These are phyloP conservation scores for Nasua narica DNA, from an alignment of 2,797 vertebrate genomes.

Conservation along the genomic window DNA sequence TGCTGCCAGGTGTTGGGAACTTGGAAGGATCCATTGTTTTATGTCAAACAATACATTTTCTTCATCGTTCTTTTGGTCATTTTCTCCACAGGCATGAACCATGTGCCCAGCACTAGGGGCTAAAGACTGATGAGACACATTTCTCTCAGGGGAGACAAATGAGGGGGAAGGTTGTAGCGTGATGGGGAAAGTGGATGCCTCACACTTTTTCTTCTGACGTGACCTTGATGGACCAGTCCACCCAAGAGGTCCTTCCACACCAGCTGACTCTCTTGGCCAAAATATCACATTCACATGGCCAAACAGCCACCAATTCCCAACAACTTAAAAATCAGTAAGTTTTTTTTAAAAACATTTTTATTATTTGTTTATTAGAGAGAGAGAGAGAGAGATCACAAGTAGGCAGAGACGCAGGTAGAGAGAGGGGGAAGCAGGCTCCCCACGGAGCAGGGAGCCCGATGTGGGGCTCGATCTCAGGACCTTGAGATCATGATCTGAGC, in stretches of 20 bases:
- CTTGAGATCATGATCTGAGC: too few species aligned
- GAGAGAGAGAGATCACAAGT: too few species aligned
- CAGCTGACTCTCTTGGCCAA: neutral
- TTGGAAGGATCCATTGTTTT: neutral
- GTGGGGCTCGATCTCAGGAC: too few species aligned
- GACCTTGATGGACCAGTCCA: neutral
- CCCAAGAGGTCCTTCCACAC: neutral
- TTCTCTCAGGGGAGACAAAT: neutral
- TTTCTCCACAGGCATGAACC: neutral
- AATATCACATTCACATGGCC: neutral
- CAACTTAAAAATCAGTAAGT: neutral
- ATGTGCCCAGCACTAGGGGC: neutral
- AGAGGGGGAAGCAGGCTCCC: too few species aligned
- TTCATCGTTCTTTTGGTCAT: neutral
- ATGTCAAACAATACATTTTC: neutral
- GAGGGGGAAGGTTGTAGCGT: neutral
- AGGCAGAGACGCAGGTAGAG: too few species aligned
- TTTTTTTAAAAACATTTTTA: too few species aligned
- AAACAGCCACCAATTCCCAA: neutral
- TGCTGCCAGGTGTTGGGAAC: neutral
- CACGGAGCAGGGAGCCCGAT: too few species aligned
- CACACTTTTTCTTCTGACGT: neutral
- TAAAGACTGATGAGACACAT: neutral
- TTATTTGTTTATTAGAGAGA: too few species aligned
- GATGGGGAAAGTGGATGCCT: neutral